Evolutionary conservation across 2,113 vertebrate species (phyloP), one percentile per base, ranked within the genome.

Genomic region (Eurystomus gularis): DNA sequence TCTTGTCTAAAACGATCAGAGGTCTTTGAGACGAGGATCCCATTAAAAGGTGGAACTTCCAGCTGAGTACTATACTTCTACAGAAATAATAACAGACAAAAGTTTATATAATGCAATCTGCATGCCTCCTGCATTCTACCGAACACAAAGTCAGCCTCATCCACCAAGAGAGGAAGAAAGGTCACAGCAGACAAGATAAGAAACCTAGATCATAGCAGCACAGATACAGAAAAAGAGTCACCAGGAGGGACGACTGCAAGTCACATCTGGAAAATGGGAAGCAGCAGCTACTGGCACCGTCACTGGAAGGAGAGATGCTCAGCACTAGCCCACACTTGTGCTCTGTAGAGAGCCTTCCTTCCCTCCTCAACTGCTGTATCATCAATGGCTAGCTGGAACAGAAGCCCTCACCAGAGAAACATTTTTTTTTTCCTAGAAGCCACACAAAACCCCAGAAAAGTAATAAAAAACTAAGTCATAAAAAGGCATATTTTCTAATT

Each of bases 211-310:
- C 37, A 31, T 18, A 61, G 35, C 1, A 2, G 9, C 79, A 69
- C 14, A 39, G 46, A 33, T 5, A n/a, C 6, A 31, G 33, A 69
- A 71, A 54, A n/a, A 81, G 23, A 42, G 62, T 46, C 57, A 73
- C 37, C 66, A 73, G 37, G 35, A 86, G 25, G 19, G 19, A 79
- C 1, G 5, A 60, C n/a, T 20, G 33, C 1, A 5, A 4, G 18
- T 58, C 66, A 46, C n/a, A 31, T 10, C 17, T 62, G 61, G 72
- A 52, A 17, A 72, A n/a, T n/a, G 51, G 31, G 49, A 37, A 52
- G 52, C 0, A 1, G 13, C 42, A 21, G 69, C 19, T 57, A 24
- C 37, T 11, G 21, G 0, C 20, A 42, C 35, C 51, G n/a, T 40
- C 37, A 23, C 71, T 58, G 72, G 6, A 78, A 40, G 23, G 42